A percentile compares a stretch with the other conserved stretches of the same genome.
phyloP scores from a whole-genome alignment of 53 echinoderm and acorn worm species.

The Echinometra lucunter region DNA sequence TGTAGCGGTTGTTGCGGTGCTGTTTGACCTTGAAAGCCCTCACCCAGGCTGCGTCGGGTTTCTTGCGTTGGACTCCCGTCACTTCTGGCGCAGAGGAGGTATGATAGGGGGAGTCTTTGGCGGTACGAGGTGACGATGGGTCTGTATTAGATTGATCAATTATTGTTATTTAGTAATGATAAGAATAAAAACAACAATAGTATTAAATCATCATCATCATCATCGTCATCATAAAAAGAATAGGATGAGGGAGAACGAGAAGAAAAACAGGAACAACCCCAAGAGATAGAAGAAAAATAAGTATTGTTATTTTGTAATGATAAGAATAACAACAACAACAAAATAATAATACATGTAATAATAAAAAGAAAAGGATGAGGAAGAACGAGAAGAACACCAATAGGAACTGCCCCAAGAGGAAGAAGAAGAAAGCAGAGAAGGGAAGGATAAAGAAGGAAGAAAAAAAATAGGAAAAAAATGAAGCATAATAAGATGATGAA shows the following conservation, averaged over 20 bases:
- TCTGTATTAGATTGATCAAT: background rate
- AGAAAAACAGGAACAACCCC: too few species aligned
- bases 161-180: too few species aligned
- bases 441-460: background rate
- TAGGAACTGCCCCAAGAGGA: too few species aligned
- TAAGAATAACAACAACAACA: too few species aligned
- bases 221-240: too few species aligned
- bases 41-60: slow-evolving; percentile 77
- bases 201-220: too few species aligned
- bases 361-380: background rate
- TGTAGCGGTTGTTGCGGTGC: slow-evolving; percentile 72
- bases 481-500: too few species aligned
- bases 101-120: slow-evolving; percentile 16
- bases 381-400: background rate
- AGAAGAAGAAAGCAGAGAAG: too few species aligned
- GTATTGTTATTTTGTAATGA: too few species aligned
- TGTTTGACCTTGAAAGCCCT: slow-evolving; percentile 81
- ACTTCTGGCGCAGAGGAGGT: slow-evolving; percentile 35
- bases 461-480: background rate
- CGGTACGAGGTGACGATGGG: background rate
- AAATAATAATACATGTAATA: background rate
- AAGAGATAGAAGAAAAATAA: too few species aligned
- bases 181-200: background rate
- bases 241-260: too few species aligned
- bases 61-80: slow-evolving; percentile 26